A percentile compares a stretch with the other conserved stretches of the same genome.
phyloP scores from a whole-genome alignment of 1,140 invertebrate species.

The Eubasilissa regina region DNA sequence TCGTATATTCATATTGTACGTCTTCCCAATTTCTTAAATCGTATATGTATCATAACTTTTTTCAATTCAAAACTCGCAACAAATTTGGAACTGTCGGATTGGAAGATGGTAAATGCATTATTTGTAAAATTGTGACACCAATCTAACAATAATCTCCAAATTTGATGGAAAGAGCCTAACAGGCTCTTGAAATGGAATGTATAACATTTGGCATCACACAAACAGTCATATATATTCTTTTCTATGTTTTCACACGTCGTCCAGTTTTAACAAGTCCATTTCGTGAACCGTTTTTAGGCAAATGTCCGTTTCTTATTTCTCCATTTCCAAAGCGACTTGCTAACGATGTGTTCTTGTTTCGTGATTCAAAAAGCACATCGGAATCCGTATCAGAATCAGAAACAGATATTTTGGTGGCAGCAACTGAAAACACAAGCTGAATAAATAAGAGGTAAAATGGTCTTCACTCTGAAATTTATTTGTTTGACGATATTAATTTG shows the following conservation, averaged over 20 bases:
- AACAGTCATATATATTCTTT: background rate
- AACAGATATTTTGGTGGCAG: slow-evolving; percentile 74
- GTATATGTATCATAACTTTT: background rate
- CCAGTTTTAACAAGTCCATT: slow-evolving; percentile 73
- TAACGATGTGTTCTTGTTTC: slow-evolving; percentile 73
- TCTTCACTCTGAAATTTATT: too few species aligned
- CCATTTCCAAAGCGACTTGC: slow-evolving; percentile 71
- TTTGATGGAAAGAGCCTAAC: background rate
- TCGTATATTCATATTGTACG: background rate
- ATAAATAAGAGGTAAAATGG: too few species aligned
- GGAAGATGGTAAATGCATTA: background rate
- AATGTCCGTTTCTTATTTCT: slow-evolving; percentile 61
- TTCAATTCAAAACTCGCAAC: background rate
- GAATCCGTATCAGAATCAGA: slow-evolving; percentile 85
- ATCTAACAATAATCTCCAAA: background rate
- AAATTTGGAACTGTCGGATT: slow-evolving; percentile 7
- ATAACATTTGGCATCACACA: slow-evolving; percentile 46
- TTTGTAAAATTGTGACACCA: background rate
- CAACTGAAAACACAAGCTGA: slow-evolving; percentile 66
- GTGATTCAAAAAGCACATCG: slow-evolving; percentile 80
- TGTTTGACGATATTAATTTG: too few species aligned
- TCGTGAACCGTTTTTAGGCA: slow-evolving; percentile 67
- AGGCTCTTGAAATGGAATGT: slow-evolving; percentile 25
- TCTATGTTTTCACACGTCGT: slow-evolving; percentile 72
- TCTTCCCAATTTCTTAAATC: slow-evolving; percentile 2